phyloP scores from a whole-genome alignment of 2,888 invertebrate genomes.

The Coleophora flavipennella region DNA sequence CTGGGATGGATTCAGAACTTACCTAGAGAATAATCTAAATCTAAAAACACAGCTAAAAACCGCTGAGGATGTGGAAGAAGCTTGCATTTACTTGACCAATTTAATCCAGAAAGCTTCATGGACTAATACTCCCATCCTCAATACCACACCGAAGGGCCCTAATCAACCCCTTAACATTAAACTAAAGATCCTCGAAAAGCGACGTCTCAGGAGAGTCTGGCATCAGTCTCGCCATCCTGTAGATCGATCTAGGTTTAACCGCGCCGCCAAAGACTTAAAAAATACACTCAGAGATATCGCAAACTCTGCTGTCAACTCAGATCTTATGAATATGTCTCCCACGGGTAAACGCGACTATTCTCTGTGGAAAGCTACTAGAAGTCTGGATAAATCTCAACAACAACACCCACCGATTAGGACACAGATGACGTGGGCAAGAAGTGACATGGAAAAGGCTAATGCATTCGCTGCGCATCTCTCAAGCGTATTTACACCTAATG shows the following conservation, averaged over 20 bases:
- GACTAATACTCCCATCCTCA: constrained; percentile 2
- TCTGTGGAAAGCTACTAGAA: constrained; percentile 2
- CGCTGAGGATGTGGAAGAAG: constrained; percentile 6
- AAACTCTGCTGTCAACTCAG: not conserved
- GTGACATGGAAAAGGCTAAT: constrained; percentile 1
- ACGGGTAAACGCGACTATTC: not conserved
- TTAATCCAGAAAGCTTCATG: constrained; percentile 6
- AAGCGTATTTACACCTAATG: constrained; percentile 2
- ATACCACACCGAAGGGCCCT: not conserved
- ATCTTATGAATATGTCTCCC: not conserved
- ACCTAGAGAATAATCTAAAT: constrained; percentile 4
- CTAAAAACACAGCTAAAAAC: constrained; percentile 9
- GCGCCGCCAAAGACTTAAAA: constrained; percentile 5
- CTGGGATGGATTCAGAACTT: constrained; percentile 10
- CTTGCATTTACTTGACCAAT: not conserved
- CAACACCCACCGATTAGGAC: not conserved
- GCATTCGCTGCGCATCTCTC: constrained; percentile 2
- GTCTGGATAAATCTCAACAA: constrained; percentile 1
- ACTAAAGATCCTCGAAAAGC: constrained; percentile 11
- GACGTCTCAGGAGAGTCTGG: constrained; percentile 11
- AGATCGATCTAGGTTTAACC: constrained; percentile 12
- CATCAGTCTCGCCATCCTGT: constrained; percentile 9
- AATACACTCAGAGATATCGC: constrained; percentile 1
- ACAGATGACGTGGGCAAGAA: constrained; percentile 1
- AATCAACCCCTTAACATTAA: constrained; percentile 3